Conservation (phyloP, 2,113 vertebrate species). For the Balaeniceps rex region DNA sequence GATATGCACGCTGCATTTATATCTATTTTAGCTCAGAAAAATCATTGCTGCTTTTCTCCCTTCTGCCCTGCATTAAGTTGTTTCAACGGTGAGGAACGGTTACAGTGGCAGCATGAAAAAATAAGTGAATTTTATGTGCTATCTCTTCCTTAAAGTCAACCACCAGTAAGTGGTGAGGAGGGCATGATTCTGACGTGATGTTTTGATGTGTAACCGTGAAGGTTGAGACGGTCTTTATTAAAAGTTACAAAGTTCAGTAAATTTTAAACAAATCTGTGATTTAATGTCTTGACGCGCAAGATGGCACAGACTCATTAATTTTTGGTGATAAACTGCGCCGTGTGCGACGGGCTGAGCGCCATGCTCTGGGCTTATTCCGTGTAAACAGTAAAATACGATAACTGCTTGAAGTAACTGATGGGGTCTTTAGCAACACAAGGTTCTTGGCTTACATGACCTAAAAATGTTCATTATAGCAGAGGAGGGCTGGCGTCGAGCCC, state of each 20-base stretch:
- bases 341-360: background rate
- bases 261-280: constrained; percentile 42
- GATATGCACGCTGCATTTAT: background rate
- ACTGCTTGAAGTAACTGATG: background rate
- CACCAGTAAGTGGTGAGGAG: background rate
- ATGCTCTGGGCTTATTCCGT: background rate
- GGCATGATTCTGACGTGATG: background rate
- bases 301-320: constrained; percentile 15
- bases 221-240: background rate
- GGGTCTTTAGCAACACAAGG: background rate
- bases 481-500: background rate
- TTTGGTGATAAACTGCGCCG: background rate
- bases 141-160: background rate
- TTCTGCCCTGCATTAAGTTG: background rate
- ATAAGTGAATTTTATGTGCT: background rate
- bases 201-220: background rate
- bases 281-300: background rate
- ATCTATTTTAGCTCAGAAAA: background rate
- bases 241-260: background rate
- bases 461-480: constrained; percentile 3
- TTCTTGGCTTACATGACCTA: background rate
- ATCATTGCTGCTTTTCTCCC: background rate
- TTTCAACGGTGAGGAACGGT: background rate
- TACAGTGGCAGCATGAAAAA: background rate
- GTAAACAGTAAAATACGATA: background rate